Percentiles rank a stretch among this genome's conserved stretches.
These are phyloP conservation scores for Achatina immaculata DNA, from an alignment of 1,140 invertebrate species.

Conservation along the genomic window DNA sequence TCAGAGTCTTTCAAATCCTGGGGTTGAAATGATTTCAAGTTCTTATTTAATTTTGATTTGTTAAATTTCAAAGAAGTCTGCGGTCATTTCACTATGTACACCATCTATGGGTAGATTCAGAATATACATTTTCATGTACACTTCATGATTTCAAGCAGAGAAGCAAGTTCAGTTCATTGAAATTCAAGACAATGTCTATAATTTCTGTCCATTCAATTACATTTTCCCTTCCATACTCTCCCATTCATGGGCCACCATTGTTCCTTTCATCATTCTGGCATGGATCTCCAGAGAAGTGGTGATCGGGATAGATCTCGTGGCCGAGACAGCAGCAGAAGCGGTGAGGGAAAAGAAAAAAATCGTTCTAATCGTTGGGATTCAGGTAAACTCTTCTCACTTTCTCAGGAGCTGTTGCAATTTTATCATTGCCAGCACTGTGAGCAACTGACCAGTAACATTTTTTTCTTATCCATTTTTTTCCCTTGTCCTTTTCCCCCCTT, in stretches of 20 bases:
- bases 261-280: conserved; percentile 16
- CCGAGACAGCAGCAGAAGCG: conserved; percentile 31
- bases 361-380: conserved; percentile 34
- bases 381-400: conserved; percentile 26
- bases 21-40: background rate
- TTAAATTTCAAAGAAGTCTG: background rate
- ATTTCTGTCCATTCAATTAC: conserved; percentile 14
- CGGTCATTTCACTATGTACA: background rate
- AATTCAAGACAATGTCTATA: conserved; percentile 2
- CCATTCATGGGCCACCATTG: conserved; percentile 27
- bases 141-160: conserved; percentile 14
- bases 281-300: conserved; percentile 34
- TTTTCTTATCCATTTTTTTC: background rate
- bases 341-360: conserved; percentile 29
- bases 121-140: conserved; percentile 12
- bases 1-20: background rate
- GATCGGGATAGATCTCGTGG: conserved; percentile 33
- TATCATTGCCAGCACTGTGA: conserved; percentile 17
- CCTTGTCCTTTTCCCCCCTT: background rate
- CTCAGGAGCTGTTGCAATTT: conserved; percentile 19
- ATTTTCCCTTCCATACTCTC: conserved; percentile 16
- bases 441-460: conserved; percentile 7
- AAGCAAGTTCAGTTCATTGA: conserved; percentile 8
- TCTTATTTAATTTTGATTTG: background rate
- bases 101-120: background rate